Base-by-base conservation (phyloP, 2,797 vertebrate genomes). In the Chaetodon trifasciatus region DNA sequence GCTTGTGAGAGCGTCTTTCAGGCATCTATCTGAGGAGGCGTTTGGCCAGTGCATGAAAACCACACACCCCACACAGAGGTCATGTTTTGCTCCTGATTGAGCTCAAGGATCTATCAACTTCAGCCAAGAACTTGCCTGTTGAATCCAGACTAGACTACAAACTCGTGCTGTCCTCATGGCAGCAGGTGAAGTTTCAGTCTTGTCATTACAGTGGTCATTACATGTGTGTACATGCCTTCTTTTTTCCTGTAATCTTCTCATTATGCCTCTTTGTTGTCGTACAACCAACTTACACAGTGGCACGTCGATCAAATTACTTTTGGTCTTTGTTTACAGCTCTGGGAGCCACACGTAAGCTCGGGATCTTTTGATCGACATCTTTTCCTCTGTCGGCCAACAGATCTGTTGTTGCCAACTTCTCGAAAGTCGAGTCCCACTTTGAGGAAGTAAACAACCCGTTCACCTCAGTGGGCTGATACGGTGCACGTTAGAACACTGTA, bases 391-490 rank as follows among this genome's bases (percentile, higher is more conserved):
- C 78, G 42, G 70, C 86, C 82, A 85, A 55, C 49, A 44, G 52
- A 75, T 44, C 40, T 78, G 50, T 57, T 81, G 67, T 21, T 79
- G 85, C 69, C 73, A 91, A 65, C 53, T 39, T 75, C 72, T 72
- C 11, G 1, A 88, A 73, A 60, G 24, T 37, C 23, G 23, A 63
- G 39, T 81, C n/a, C 35, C 68, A 44, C 67, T 81, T 61, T 66
- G 77, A 80, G 70, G 53, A 73, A 76, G 75, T 85, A 88, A 89
- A 91, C 85, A 90, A 52, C 3, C 37, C 44, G 4, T 69, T 87
- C 66, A 76, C 64, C 78, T 83, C 81, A 62, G 35, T 32, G 42
- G 52, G 66, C 53, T 66, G 81, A 84, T 62, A 79, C 16, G 74
- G 61, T 76, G 68, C 65, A 84, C 15, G 56, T 78, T 58, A 70